Percentiles rank a stretch among this genome's conserved stretches.
Evolutionary conservation across 2,888 invertebrate genomes (phyloP).

Genomic region (Tenthredo distinguenda): DNA sequence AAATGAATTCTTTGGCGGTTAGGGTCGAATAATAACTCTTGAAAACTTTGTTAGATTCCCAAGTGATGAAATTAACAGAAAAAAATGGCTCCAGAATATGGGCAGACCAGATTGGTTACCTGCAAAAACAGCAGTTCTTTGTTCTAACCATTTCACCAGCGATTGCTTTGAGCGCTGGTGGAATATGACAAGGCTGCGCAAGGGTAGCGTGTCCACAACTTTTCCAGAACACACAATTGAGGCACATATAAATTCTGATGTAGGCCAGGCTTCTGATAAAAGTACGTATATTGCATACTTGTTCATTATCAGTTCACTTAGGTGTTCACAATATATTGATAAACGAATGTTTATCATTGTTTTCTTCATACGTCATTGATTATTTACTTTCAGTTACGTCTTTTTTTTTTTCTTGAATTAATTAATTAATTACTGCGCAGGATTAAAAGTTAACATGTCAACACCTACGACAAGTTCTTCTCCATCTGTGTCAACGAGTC

Average conservation of each 20-base stretch:
- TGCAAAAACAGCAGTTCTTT: conserved; percentile 25
- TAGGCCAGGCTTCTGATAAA: too few relatives aligned
- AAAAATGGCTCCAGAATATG: conserved; percentile 27
- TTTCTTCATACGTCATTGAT: too few relatives aligned
- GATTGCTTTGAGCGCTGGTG: too few relatives aligned
- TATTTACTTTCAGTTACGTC: too few relatives aligned
- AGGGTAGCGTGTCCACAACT: too few relatives aligned
- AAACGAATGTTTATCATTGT: too few relatives aligned
- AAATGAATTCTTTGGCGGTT: neutral
- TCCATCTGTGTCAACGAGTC: neutral
- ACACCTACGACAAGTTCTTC: neutral
- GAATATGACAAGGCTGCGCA: too few relatives aligned
- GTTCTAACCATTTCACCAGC: conserved; percentile 28
- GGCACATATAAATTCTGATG: too few relatives aligned
- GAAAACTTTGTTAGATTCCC: conserved; percentile 23
- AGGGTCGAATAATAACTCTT: conserved; percentile 23
- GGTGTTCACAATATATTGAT: too few relatives aligned
- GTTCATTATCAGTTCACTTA: too few relatives aligned
- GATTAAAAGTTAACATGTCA: conserved; percentile 24
- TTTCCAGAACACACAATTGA: too few relatives aligned
- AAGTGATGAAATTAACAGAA: neutral
- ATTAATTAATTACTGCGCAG: conserved; percentile 14
- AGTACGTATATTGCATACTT: too few relatives aligned
- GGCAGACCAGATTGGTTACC: conserved; percentile 28
- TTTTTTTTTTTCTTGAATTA: neutral